Conservation (phyloP, 1,140 invertebrate species). For the Mizuhopecten yessoensis region DNA sequence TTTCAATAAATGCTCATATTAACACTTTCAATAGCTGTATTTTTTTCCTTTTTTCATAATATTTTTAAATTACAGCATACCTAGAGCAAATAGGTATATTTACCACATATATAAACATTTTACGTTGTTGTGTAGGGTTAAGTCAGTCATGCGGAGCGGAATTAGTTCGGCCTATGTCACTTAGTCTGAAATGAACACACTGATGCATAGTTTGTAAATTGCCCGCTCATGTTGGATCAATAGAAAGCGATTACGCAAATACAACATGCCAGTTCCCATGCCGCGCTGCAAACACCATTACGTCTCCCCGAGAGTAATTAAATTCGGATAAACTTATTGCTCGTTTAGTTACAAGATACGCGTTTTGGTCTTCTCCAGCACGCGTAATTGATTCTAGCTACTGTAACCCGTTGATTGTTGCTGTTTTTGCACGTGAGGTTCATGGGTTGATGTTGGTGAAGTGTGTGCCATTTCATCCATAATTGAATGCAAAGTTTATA, state of each 20-base stretch:
- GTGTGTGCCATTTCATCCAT: slow-evolving; percentile 17
- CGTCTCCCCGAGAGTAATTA: not conserved
- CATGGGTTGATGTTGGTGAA: not conserved
- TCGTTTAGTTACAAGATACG: slow-evolving; percentile 27
- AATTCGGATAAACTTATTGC: slow-evolving; percentile 28
- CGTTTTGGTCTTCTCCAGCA: not conserved
- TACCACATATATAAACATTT: no score
- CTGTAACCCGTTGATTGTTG: slow-evolving; percentile 1
- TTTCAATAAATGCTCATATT: no score
- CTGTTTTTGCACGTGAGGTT: slow-evolving; percentile 8
- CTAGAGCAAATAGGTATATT: no score
- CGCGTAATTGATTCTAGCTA: slow-evolving; percentile 16
- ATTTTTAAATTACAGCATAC: no score
- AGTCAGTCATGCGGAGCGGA: no score
- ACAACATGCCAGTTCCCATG: not conserved
- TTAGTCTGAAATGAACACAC: not conserved
- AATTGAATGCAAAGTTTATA: slow-evolving; percentile 11
- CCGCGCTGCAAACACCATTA: not conserved
- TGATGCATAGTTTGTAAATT: slow-evolving; percentile 24
- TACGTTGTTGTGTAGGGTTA: no score
- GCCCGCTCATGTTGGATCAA: slow-evolving; percentile 1
- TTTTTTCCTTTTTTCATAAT: no score
- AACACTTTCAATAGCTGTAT: no score
- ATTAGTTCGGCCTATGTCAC: no score
- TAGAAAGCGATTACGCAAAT: slow-evolving; percentile 23